These are phyloP conservation scores for Helogale parvula DNA, from an alignment of 2,113 vertebrate genomes.

Conservation along the genomic window DNA sequence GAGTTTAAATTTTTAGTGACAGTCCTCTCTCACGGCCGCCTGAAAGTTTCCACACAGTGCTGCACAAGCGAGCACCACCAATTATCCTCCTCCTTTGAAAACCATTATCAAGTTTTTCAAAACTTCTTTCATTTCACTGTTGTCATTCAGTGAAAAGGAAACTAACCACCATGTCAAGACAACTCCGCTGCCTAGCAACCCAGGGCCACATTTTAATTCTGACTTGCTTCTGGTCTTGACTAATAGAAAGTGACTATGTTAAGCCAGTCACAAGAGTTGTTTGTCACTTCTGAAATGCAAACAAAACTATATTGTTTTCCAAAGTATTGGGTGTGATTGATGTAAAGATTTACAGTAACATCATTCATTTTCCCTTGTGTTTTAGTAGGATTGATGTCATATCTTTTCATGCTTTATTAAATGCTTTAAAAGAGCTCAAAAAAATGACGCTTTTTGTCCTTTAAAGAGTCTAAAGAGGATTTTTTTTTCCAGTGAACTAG, in stretches of 20 bases:
- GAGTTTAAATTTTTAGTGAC: constrained; percentile 97
- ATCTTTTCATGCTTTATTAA: constrained; percentile 99
- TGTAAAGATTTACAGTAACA: constrained; percentile 96
- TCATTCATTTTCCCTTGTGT: constrained; percentile 97
- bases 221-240: constrained; percentile 97
- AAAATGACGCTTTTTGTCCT: constrained; percentile 91
- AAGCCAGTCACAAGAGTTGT: constrained; percentile 98
- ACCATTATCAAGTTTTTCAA: constrained; percentile 99
- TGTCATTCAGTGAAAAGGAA: constrained; percentile 99
- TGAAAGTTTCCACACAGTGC: constrained; percentile 98
- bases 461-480: constrained; percentile 84
- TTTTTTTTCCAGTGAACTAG: constrained; percentile 81
- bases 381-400: constrained; percentile 97
- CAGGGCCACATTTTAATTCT: constrained; percentile 97
- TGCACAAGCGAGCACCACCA: constrained; percentile 95
- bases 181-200: constrained; percentile 99
- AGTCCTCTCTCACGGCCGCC: constrained; percentile 89
- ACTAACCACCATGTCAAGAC: constrained; percentile 99
- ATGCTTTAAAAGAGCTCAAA: constrained; percentile 91
- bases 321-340: constrained; percentile 94
- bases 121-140: constrained; percentile 99
- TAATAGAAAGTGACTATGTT: constrained; percentile 99
- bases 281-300: constrained; percentile 99
- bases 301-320: constrained; percentile 99
- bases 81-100: constrained; percentile 98